phyloP scores from a whole-genome alignment of 2,888 invertebrate species.

The Leptogaster cylindrica region DNA sequence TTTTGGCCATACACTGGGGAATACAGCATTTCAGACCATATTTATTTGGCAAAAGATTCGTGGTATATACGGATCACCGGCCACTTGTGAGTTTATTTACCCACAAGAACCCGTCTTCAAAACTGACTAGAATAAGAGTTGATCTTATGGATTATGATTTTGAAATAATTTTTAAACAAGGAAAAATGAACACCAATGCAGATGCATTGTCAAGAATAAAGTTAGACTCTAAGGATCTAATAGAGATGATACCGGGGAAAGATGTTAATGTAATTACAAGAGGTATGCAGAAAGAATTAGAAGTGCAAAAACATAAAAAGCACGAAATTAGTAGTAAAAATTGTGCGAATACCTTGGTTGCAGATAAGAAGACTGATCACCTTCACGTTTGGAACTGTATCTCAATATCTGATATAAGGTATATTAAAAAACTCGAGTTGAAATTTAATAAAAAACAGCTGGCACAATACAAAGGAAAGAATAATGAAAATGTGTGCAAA shows the following conservation, averaged over 20 bases:
- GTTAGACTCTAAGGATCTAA: slow-evolving; percentile 3
- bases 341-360: slow-evolving; percentile 1
- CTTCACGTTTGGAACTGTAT: slow-evolving; percentile 6
- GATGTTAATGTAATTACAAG: slow-evolving; percentile 10
- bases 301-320: not conserved
- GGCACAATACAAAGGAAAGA: not conserved
- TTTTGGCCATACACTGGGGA: slow-evolving; percentile 48
- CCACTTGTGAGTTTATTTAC: slow-evolving; percentile 50
- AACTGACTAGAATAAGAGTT: slow-evolving; percentile 52
- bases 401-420: not conserved
- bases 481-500: not conserved
- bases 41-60: slow-evolving; percentile 52
- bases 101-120: slow-evolving; percentile 50
- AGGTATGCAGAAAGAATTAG: not conserved
- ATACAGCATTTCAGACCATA: slow-evolving; percentile 52
- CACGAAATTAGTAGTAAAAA: not conserved
- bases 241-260: not conserved
- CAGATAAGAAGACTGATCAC: not conserved
- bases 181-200: slow-evolving; percentile 47
- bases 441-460: slow-evolving; percentile 1
- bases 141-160: slow-evolving; percentile 52
- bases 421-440: not conserved
- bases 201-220: slow-evolving; percentile 39
- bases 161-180: slow-evolving; percentile 48
- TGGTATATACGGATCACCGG: slow-evolving; percentile 53